Evolutionary conservation across 1,140 invertebrate genomes (phyloP).

Genomic region (Microplitis mediator): DNA sequence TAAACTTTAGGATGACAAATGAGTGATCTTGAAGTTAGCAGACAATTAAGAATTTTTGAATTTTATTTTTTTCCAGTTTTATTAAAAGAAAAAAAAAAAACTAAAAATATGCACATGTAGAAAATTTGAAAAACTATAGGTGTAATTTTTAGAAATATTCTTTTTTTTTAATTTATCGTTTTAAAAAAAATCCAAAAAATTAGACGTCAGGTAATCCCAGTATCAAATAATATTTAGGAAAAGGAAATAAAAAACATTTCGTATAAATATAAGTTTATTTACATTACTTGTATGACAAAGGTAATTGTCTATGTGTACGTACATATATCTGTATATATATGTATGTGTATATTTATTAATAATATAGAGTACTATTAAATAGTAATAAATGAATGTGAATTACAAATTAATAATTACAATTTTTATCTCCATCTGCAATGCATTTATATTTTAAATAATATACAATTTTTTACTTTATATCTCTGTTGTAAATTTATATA

Average conservation of each 20-base stretch:
- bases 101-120: too few species aligned
- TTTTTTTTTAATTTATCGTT: too few species aligned
- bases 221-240: neutral
- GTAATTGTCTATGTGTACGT: constrained; percentile 34
- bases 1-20: too few species aligned
- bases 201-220: too few species aligned
- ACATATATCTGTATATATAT: neutral
- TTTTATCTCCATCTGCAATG: neutral
- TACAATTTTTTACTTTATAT: neutral
- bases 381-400: constrained; percentile 52
- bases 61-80: too few species aligned
- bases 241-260: constrained; percentile 31
- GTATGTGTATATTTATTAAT: constrained; percentile 44
- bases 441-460: neutral
- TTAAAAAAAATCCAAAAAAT: too few species aligned
- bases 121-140: too few species aligned
- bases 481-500: neutral
- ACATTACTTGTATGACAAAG: constrained; percentile 56
- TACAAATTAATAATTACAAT: constrained; percentile 57
- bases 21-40: too few species aligned
- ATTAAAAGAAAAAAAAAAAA: too few species aligned
- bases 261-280: constrained; percentile 64
- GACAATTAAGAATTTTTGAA: too few species aligned
- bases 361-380: neutral
- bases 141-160: too few species aligned